Evolutionary conservation across 37 sponge, comb jelly and placozoan species (phyloP), one percentile per base, ranked within the genome.

Genomic region (Diacarnus erythraeanus): DNA sequence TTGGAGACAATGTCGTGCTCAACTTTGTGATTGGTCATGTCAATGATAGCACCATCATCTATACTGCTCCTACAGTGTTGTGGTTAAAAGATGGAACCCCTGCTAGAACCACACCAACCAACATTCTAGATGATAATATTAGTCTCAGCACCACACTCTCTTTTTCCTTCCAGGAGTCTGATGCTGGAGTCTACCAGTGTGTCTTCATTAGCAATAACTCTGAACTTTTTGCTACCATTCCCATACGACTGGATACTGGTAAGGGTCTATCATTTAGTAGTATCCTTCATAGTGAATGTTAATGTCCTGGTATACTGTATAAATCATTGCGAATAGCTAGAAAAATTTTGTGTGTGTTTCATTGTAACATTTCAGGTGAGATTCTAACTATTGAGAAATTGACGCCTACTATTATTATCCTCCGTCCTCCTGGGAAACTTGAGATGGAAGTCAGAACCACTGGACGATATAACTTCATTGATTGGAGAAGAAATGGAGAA

Each of bases 181-280:
- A 83, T 75, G 76, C 57, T 9, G 83, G 83, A 35, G 57, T 75
- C 37, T 83, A 83, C 57, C 83, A 83, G 76, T 83, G 83, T 65
- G 57, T 83, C 59, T 75, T 73, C 76, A 69, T 57, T 35, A 70
- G 66, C 30, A 33, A 1, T 33, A 42, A 67, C 42, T 31, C 38
- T 66, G 76, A 83, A 44, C 42, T 83, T 12, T 8, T 75, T 63
- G 38, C 56, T 23, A 56, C 75, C 39, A 57, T 42, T 56, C 83
- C 83, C 21, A 35, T 75, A 30, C 40, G 76, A 51, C 68, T 83
- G 57, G 83, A 83, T 57, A 75, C 83, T 57, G 76, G 83, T 83
- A 8, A 38, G 68, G 12, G n/a, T n/a, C 51, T 12, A 47, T 12
- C 51, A 47, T 47, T 47, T 6, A n/a, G n/a, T n/a, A n/a, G n/a